Conservation (phyloP, 37 sponge, comb jelly and placozoan species). For the Diacarnus erythraeanus region DNA sequence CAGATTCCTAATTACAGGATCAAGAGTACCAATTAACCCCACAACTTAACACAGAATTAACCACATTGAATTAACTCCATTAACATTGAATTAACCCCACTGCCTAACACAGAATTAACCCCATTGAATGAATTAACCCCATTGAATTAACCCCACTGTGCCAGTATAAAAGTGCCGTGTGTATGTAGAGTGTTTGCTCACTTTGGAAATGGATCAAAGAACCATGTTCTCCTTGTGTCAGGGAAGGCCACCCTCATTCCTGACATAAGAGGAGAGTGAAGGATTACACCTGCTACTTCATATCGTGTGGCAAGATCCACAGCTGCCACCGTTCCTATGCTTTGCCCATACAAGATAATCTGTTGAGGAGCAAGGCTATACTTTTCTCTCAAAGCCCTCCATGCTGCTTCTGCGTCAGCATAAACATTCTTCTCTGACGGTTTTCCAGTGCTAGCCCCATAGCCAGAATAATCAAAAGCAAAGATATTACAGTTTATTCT, state of each 20-base stretch:
- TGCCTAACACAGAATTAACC: no score
- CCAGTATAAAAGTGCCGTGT: no score
- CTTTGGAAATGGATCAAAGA: constrained; percentile 97
- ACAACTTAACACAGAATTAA: no score
- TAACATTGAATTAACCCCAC: no score
- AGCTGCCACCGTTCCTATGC: constrained; percentile 93
- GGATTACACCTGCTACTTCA: constrained; percentile 89
- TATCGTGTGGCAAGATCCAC: constrained; percentile 84
- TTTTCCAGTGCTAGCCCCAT: constrained; percentile 90
- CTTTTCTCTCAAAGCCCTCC: constrained; percentile 74
- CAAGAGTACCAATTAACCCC: no score
- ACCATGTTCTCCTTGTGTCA: constrained; percentile 86
- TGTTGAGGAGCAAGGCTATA: constrained; percentile 77
- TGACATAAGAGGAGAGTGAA: constrained; percentile 95
- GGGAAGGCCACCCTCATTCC: constrained; percentile 99
- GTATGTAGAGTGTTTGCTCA: no score
- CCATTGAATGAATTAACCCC: no score
- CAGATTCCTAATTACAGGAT: no score
- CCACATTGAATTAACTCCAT: no score
- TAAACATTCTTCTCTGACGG: constrained; percentile 92
- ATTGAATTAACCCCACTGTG: no score
- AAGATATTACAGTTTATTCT: constrained; percentile 94
- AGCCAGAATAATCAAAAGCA: constrained; percentile 98
- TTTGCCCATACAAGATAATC: constrained; percentile 94
- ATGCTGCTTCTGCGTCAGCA: constrained; percentile 94